A percentile compares a stretch with the other conserved stretches of the same genome.
Evolutionary conservation across 35 echinoderm and acorn worm species (phyloP).

Genomic region (Ophiothrix spiculata): DNA sequence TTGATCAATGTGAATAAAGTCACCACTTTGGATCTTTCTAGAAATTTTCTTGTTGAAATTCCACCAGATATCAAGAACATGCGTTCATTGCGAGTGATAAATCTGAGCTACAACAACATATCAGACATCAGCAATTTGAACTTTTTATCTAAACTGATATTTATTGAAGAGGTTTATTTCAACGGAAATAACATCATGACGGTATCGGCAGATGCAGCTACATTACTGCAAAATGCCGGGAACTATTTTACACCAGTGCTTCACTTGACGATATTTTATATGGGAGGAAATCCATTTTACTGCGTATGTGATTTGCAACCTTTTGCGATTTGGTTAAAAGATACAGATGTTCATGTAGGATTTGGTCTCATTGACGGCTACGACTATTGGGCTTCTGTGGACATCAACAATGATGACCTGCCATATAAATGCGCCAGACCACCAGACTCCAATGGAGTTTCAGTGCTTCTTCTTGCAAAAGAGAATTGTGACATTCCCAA

Average conservation of each 20-base stretch:
- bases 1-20: not conserved
- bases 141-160: not conserved
- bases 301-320: constrained; percentile 18
- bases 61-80: not conserved
- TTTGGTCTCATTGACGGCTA: not conserved
- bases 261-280: not conserved
- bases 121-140: not conserved
- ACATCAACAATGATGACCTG: not conserved
- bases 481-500: not conserved
- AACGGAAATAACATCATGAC: constrained; percentile 7
- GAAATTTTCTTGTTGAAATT: not conserved
- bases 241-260: too few relatives aligned
- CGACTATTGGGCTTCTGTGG: not conserved
- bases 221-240: not conserved
- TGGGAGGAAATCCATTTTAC: constrained; percentile 22
- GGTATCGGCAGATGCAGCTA: not conserved
- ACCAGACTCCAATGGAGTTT: not conserved
- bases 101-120: not conserved
- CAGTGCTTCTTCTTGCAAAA: not conserved
- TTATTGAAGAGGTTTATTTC: not conserved
- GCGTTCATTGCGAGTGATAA: not conserved
- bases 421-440: not conserved
- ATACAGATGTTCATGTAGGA: not conserved
- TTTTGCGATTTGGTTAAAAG: not conserved
- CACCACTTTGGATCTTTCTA: not conserved